A percentile compares a stretch with the other conserved stretches of the same genome.
phyloP scores from a whole-genome alignment of 2,113 vertebrate genomes.

The Donacobius atricapilla region DNA sequence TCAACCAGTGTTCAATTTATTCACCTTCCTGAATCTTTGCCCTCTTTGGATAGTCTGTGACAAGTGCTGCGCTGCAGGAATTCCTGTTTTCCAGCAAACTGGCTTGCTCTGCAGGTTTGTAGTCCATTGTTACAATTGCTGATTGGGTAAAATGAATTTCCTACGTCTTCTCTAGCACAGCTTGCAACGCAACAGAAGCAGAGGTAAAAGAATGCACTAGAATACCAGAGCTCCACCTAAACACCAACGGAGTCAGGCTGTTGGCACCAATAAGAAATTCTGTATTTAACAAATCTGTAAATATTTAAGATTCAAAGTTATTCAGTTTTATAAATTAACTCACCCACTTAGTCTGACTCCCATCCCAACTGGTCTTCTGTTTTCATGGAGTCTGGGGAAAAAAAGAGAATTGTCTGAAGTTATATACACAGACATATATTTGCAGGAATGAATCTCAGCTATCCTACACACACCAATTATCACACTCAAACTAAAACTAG shows the following conservation, averaged over 20 bases:
- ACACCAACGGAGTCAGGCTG: constrained; percentile 68
- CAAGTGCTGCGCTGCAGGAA: constrained; percentile 65
- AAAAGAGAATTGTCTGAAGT: constrained; percentile 13
- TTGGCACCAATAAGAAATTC: constrained; percentile 68
- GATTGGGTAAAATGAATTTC: constrained; percentile 67
- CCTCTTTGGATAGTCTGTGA: constrained; percentile 68
- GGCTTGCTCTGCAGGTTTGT: constrained; percentile 67
- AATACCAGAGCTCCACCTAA: constrained; percentile 69
- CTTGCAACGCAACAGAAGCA: constrained; percentile 67
- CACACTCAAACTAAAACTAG: not conserved
- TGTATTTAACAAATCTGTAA: constrained; percentile 64
- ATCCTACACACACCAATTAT: rapidly evolving
- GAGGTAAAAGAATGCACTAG: constrained; percentile 70
- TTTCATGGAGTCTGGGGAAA: constrained; percentile 29
- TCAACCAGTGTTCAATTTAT: constrained; percentile 63
- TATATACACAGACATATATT: not conserved
- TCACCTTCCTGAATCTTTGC: constrained; percentile 69
- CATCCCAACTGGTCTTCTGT: constrained; percentile 25
- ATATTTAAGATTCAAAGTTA: constrained; percentile 40
- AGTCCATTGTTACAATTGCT: constrained; percentile 67
- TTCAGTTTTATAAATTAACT: constrained; percentile 53
- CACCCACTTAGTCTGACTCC: constrained; percentile 49
- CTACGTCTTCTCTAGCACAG: constrained; percentile 68
- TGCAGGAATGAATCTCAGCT: not conserved
- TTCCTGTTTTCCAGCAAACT: constrained; percentile 68